Evolutionary conservation across 2,797 vertebrate genomes (phyloP), one percentile per base, ranked within the genome.

Genomic region (Lates japonicus): DNA sequence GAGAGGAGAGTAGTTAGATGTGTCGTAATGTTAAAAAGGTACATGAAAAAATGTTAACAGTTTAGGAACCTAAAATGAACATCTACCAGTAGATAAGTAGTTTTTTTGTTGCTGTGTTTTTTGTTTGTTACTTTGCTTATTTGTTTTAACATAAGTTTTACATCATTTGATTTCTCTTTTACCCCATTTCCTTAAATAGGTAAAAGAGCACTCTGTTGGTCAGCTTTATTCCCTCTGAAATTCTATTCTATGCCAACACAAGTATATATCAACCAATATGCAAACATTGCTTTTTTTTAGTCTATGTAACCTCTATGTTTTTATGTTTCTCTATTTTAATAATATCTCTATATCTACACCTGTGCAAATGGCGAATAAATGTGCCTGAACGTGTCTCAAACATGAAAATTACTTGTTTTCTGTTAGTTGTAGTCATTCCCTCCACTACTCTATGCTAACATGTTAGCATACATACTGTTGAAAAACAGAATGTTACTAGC

Each of bases 1-100:
- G 9, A 85, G 46, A 83, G 51, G 9, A 80, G 29, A 74, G 68
- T 22, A 20, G 35, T 72, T 76, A 84, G 33, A 52, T 0, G 5
- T 11, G 48, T 9, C 4, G n/a, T 25, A 12, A 68, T 17, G 4
- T 3, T 13, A 11, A 11, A 41, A 57, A 19, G 3, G 11, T 29
- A 8, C n/a, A 49, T 39, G 33, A 17, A 19, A 54, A 49, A 58
- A 22, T 29, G 13, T 49, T 10, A 1, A 66, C 42, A 19, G 70
- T 7, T 60, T 1, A 48, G 19, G 37, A 52, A 31, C 13, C 7
- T 29, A 33, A 58, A 20, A n/a, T 33, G 9, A 63, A 48, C 17
- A 1, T 33, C 2, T 19, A 25, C 3, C 3, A n/a, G 5, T 29
- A 19, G 17, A 60, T 20, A 49, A 49, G 46, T 49, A 49, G 16